Evolutionary conservation across 2,113 vertebrate species (phyloP).

Genomic region (Gopherus flavomarginatus): DNA sequence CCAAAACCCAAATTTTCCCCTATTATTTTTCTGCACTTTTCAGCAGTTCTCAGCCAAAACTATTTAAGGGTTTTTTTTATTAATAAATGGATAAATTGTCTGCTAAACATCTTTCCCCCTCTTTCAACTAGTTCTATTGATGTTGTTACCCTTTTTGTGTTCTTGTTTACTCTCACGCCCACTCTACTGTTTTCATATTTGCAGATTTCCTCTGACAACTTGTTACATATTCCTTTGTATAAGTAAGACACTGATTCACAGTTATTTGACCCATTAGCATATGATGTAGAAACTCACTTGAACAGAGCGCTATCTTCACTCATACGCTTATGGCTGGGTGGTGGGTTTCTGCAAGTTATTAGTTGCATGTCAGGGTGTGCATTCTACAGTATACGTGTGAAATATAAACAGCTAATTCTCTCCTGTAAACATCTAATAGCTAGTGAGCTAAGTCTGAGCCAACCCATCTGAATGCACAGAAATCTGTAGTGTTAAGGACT

Average conservation of each 20-base stretch:
- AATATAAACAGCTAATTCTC: not conserved
- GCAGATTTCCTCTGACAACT: not conserved
- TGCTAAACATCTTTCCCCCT: not conserved
- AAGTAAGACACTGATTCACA: not conserved
- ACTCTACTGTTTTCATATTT: accelerated
- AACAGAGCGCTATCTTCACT: not conserved
- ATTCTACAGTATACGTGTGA: not conserved
- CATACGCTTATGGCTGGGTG: not conserved
- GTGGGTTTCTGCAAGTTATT: not conserved
- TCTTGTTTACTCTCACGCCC: accelerated
- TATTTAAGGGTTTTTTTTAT: not conserved
- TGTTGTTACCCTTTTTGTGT: not conserved
- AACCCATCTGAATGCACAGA: not conserved
- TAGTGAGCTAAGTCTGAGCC: not conserved
- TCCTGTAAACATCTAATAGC: not conserved
- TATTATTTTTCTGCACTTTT: accelerated
- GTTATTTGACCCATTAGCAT: not conserved
- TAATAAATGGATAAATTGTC: not conserved
- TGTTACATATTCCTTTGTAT: not conserved
- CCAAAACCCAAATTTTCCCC: accelerated
- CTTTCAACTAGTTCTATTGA: not conserved
- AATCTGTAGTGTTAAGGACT: not conserved
- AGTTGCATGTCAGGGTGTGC: not conserved
- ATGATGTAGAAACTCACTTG: not conserved
- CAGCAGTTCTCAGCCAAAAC: not conserved